Evolutionary conservation across 1,140 invertebrate species (phyloP), one percentile per base, ranked within the genome.

Genomic region (Popillia japonica): DNA sequence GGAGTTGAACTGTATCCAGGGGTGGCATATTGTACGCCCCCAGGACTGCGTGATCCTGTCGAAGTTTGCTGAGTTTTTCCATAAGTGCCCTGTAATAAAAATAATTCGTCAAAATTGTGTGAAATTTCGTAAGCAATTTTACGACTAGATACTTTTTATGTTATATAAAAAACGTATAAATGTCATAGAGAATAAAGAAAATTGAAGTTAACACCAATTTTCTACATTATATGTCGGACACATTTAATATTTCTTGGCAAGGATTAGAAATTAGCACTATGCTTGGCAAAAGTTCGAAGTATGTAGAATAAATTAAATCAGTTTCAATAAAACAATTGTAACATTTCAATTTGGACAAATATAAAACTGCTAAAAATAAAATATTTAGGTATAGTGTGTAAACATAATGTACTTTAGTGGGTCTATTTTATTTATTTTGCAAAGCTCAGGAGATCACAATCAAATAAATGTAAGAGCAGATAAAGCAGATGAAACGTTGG

Each of bases 51-150:
- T 9, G 64, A 22, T 20, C 75, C 79, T 40, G 59, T 79, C 80
- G 10, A 81, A 80, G 75, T 81, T 73, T 68, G 61, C 80, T 92
- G 90, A 75, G 91, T 90, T 82, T 92, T 92, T 82, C 92, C 92
- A 84, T 92, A 92, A 64, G 91, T 90, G 11, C 91, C 90, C 91
- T 92, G 86, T 11, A 90, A 89, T 23, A 23, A 48, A 42, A 34
- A 76, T 10, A 74, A 74, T 34, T 74, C 23, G 2, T 27, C 2
- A 20, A 10, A 68, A 23, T 8, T 68, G 20, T 68, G 64, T 68
- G 64, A 22, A 68, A 68, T 68, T 3, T 20, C 2, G 1, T 68
- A 1, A 14, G 10, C 0, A 68, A 68, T 2, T 68, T 34, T 34
- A 34, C 27, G 27, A 4, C 4, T 34, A 34, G 4, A 20, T 68